Evolutionary conservation across 2,797 vertebrate genomes (phyloP), one percentile per base, ranked within the genome.

Genomic region (Protosalanx chinensis): DNA sequence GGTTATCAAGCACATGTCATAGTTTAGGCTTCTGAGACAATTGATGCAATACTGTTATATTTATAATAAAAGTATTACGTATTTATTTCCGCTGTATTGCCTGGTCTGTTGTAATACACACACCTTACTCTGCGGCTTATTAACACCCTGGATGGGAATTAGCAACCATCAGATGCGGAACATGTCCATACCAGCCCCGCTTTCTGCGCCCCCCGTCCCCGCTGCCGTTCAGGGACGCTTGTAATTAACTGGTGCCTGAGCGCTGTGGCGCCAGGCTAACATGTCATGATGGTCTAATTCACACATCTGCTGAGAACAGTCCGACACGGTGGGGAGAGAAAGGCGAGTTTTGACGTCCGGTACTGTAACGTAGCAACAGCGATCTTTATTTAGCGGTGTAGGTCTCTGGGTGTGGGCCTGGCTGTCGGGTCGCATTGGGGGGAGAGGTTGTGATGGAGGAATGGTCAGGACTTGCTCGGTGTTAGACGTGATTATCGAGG

Each of bases 361-460:
- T 56, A 73, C 79, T 1, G 90, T 93, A 87, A 77, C 91, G 88
- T 88, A 91, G 92, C 91, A 93, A 93, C 91, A 83, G 75, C 78
- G 58, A 76, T 86, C 85, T 90, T 85, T 84, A 89, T 92, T 89
- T 91, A 90, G 86, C 88, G 77, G 73, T 72, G 84, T 81, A 76
- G 76, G 80, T 79, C 83, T 87, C 85, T 76, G 79, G 61, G 81
- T 64, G 57, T 83, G 81, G 87, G 88, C 90, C 88, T 85, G 67
- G 76, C 77, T 81, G 82, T 70, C 75, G 77, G 71, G 56, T 81
- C 78, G 77, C 86, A 85, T 73, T 70, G 71, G 80, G 81, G 76
- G 72, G 67, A 49, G 69, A 53, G 51, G 76, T 76, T 72, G 82
- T 80, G 84, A 86, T 78, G 82, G 77, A 83, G 78, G 78, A 60